A percentile compares a stretch with the other conserved stretches of the same genome.
Conservation (phyloP, 2,797 vertebrate genomes). For the Phoxinus dragarum region DNA sequence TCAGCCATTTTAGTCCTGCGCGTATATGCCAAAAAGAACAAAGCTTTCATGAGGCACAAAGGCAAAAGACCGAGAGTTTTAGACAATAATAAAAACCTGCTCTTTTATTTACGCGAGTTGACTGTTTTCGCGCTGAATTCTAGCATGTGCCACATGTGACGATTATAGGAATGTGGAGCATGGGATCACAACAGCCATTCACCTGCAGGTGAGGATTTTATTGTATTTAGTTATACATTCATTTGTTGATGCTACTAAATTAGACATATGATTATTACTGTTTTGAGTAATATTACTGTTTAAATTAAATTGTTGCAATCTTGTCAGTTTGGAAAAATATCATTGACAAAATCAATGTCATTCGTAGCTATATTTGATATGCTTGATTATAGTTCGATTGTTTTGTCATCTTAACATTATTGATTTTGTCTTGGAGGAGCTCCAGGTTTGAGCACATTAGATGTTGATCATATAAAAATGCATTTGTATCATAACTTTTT, state of each 20-base stretch:
- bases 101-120: conserved; percentile 54
- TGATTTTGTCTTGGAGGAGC: not conserved
- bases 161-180: conserved; percentile 56
- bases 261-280: not conserved
- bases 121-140: conserved; percentile 52
- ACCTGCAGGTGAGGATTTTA: conserved; percentile 59
- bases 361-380: not conserved
- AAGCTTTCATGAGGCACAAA: conserved; percentile 53
- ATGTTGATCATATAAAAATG: conserved; percentile 3
- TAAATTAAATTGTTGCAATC: not conserved
- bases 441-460: not conserved
- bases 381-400: not conserved
- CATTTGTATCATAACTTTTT: not conserved
- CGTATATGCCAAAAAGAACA: conserved; percentile 45
- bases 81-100: conserved; percentile 38
- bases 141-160: conserved; percentile 66
- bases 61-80: conserved; percentile 53
- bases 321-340: not conserved
- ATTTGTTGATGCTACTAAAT: not conserved
- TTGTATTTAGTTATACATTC: not conserved
- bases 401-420: not conserved
- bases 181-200: conserved; percentile 57
- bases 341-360: not conserved
- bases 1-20: conserved; percentile 67
- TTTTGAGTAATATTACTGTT: not conserved